Evolutionary conservation across 2,113 vertebrate genomes (phyloP), one percentile per base, ranked within the genome.

Genomic region (Amphiprion ocellaris): DNA sequence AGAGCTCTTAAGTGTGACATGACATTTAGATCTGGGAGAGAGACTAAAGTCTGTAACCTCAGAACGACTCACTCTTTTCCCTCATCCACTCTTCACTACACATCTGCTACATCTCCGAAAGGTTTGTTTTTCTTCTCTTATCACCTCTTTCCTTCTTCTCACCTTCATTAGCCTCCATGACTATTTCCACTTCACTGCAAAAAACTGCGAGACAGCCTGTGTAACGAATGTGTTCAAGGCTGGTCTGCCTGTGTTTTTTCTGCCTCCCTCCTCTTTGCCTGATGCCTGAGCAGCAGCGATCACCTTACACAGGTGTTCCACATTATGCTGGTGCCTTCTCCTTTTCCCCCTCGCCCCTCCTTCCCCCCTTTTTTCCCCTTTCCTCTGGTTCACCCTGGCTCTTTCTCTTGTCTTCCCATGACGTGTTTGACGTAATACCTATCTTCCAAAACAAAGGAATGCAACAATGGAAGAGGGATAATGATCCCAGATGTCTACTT

Each of bases 231-330:
- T 74, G 79, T 85, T 85, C n/a, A 72, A 85, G 76, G 83, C 67
- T 56, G 28, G 26, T 64, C 64, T 77, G 82, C 67, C 85, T 87
- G 72, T 81, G 56, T 84, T 90, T 85, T 78, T 77, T 79, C 75
- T 71, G 69, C 77, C 69, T 79, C 77, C 82, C 86, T 79, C 47
- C 80, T 72, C 69, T 64, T 30, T 72, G 82, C 69, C 75, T 23
- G 70, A 81, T 83, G 81, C 78, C 90, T 83, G 77, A 82, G 86
- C 62, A 4, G 71, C 70, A 65, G 69, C 65, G 82, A 90, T 91
- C 86, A 87, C 84, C 89, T 92, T 89, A 67, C 86, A 90, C 90
- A 92, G 92, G 91, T 92, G 90, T 87, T 92, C 89, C 73, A 83
- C 84, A 92, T 93, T 91, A 93, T 65, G 62, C 73, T 47, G 62